Evolutionary conservation across 2,113 vertebrate species (phyloP).

Genomic region (Callocephalon fimbriatum): DNA sequence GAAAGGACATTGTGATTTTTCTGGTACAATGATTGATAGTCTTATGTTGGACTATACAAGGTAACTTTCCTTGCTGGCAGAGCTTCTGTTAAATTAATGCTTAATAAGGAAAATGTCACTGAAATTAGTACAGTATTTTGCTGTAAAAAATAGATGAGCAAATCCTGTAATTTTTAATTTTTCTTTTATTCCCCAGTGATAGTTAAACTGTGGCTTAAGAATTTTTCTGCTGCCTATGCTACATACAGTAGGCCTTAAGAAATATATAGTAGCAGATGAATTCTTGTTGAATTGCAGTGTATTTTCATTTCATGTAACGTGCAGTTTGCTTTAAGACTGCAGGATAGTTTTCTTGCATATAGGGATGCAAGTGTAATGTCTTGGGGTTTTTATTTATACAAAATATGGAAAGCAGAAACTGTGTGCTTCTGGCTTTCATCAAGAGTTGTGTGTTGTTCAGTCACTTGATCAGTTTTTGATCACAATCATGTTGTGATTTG

Average conservation of each 20-base stretch:
- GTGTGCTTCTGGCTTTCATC: background rate
- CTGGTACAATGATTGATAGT: background rate
- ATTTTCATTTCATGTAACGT: background rate
- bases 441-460: background rate
- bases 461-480: background rate
- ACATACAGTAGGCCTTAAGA: background rate
- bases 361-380: background rate
- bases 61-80: background rate
- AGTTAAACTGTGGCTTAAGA: background rate
- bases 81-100: background rate
- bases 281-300: background rate
- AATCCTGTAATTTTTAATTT: background rate
- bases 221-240: background rate
- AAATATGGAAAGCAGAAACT: background rate
- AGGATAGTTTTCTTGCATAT: background rate
- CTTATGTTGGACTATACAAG: background rate
- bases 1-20: background rate
- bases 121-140: background rate
- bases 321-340: background rate
- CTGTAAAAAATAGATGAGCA: background rate
- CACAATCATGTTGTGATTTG: background rate
- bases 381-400: background rate
- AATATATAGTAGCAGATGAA: background rate
- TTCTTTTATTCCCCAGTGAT: fast-evolving
- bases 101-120: background rate